Evolutionary conservation across 2,797 vertebrate genomes (phyloP).

Genomic region (Hippocampus kuda): DNA sequence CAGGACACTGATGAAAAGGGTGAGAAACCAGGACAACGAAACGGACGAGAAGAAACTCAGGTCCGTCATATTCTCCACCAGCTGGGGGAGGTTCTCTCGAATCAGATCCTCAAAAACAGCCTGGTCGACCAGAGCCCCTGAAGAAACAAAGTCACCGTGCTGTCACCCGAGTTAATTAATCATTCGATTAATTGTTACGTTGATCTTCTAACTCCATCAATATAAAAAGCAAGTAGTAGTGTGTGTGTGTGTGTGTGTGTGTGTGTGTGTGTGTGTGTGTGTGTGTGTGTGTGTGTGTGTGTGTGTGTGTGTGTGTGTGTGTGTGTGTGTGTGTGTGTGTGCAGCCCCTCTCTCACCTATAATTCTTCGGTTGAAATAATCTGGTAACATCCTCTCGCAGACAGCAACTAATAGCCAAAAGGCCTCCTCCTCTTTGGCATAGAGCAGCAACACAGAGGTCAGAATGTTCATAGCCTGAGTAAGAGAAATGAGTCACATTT

Average conservation of each 20-base stretch:
- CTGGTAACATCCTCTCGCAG: conserved; percentile 93
- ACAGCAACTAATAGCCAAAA: conserved; percentile 95
- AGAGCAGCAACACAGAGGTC: conserved; percentile 89
- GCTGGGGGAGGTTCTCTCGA: conserved; percentile 82
- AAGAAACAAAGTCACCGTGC: conserved; percentile 13
- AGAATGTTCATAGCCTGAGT: conserved; percentile 95
- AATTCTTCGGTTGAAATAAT: conserved; percentile 94
- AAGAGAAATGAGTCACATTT: neutral
- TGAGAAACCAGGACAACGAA: conserved; percentile 97
- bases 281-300: too few relatives aligned
- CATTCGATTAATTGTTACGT: neutral
- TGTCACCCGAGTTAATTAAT: neutral
- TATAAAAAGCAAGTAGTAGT: too few relatives aligned
- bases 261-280: too few relatives aligned
- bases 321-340: too few relatives aligned
- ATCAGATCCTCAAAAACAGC: conserved; percentile 97
- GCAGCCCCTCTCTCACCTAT: conserved; percentile 70
- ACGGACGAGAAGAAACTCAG: conserved; percentile 96
- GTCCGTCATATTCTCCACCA: conserved; percentile 92
- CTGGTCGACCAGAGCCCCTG: conserved; percentile 96
- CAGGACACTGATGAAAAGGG: conserved; percentile 93
- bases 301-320: too few relatives aligned
- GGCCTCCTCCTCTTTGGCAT: conserved; percentile 95
- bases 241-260: too few relatives aligned
- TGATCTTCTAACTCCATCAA: too few relatives aligned